phyloP scores from a whole-genome alignment of 2,113 vertebrate genomes.

The Oriolus oriolus region DNA sequence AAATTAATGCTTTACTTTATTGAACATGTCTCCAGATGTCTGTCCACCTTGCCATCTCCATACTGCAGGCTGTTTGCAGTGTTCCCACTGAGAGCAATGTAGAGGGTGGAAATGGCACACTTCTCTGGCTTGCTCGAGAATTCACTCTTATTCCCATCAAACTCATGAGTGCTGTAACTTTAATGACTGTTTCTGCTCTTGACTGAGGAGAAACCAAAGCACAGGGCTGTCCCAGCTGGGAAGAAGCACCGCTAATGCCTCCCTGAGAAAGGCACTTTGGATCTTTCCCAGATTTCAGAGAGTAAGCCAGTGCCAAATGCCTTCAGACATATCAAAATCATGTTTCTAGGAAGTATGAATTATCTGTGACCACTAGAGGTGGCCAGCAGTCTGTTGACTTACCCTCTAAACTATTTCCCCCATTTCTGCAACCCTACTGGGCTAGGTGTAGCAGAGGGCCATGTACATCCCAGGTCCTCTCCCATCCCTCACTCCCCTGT shows the following conservation, averaged over 20 bases:
- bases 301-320: background rate
- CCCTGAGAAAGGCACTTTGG: background rate
- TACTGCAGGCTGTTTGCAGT: background rate
- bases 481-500: background rate
- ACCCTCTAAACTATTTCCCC: background rate
- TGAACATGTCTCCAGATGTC: background rate
- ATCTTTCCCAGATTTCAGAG: background rate
- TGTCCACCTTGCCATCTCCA: background rate
- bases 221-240: background rate
- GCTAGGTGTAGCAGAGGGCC: background rate
- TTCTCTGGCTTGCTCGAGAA: background rate
- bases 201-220: background rate
- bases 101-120: background rate
- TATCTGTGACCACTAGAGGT: slow-evolving; percentile 17
- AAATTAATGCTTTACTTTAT: background rate
- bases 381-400: background rate
- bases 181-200: background rate
- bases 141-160: background rate
- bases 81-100: background rate
- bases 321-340: background rate
- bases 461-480: background rate
- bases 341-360: background rate
- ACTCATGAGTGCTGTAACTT: background rate
- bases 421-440: background rate
- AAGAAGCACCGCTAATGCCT: background rate